These are phyloP conservation scores for Holcopasites calliopsidis DNA, from an alignment of 1,140 invertebrate species.

Conservation along the genomic window DNA sequence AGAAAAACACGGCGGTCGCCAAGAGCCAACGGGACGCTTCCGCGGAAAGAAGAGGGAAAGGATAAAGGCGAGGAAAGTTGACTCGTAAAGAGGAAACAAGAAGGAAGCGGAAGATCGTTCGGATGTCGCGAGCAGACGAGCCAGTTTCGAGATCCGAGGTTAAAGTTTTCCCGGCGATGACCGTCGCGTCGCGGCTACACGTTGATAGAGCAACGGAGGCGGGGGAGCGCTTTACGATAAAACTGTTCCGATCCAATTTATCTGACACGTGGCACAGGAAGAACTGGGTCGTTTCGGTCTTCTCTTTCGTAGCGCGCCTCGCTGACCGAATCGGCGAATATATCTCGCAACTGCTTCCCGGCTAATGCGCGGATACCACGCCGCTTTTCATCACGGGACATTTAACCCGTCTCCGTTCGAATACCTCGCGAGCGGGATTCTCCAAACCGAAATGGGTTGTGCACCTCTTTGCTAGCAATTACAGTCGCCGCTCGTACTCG, in stretches of 20 bases:
- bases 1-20: no score
- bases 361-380: slow-evolving; percentile 21
- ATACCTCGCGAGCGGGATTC: slow-evolving; percentile 2
- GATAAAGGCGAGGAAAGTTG: slow-evolving; percentile 10
- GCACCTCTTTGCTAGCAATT: no score
- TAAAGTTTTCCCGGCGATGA: slow-evolving; percentile 56
- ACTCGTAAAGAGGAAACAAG: slow-evolving; percentile 3
- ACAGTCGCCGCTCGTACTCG: no score
- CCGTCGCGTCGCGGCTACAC: slow-evolving; percentile 32
- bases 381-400: slow-evolving; percentile 27
- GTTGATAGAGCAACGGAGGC: slow-evolving; percentile 4
- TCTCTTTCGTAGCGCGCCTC: neutral
- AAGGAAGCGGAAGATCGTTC: neutral
- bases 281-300: slow-evolving; percentile 63
- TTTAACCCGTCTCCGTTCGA: slow-evolving; percentile 7
- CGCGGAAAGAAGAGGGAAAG: neutral
- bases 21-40: neutral
- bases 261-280: slow-evolving; percentile 48
- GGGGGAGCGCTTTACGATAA: slow-evolving; percentile 55
- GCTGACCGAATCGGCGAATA: neutral
- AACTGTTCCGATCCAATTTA: slow-evolving; percentile 66
- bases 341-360: slow-evolving; percentile 25
- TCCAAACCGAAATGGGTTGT: neutral
- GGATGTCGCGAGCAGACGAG: slow-evolving; percentile 30
- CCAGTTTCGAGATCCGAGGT: slow-evolving; percentile 6